Conservation (phyloP, 2,888 invertebrate genomes). For the Microctonus brassicae region DNA sequence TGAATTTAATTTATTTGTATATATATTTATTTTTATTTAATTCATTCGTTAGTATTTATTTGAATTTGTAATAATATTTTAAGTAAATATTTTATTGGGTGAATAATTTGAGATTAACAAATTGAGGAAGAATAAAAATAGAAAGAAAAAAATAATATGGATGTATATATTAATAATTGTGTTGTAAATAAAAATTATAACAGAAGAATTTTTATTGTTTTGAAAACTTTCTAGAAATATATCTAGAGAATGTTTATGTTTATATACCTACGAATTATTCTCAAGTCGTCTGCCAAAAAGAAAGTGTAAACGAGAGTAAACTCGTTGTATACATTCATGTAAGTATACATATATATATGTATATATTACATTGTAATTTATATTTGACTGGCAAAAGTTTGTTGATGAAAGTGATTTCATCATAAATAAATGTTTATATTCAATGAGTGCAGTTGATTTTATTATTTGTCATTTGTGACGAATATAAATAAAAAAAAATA, state of each 20-base stretch:
- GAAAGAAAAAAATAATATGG: not conserved
- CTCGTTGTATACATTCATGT: no score
- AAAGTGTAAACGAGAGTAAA: slow-evolving; percentile 61
- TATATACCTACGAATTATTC: slow-evolving; percentile 13
- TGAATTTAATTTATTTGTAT: not conserved
- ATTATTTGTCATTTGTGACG: not conserved
- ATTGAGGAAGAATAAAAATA: not conserved
- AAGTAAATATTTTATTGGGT: no score
- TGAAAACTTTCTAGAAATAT: slow-evolving; percentile 53
- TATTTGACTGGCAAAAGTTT: slow-evolving; percentile 48
- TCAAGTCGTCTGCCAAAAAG: slow-evolving; percentile 44
- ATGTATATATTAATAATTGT: no score
- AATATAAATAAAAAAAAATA: not conserved
- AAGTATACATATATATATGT: slow-evolving; percentile 21
- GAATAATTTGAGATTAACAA: no score
- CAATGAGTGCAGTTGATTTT: not conserved
- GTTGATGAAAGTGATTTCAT: slow-evolving; percentile 52
- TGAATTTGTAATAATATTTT: no score
- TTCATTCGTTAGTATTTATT: no score
- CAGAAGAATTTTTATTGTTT: slow-evolving; percentile 38
- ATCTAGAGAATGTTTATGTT: not conserved
- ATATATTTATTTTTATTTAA: slow-evolving; percentile 10
- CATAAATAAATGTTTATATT: slow-evolving; percentile 39
- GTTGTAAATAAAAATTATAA: no score
- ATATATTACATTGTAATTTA: slow-evolving; percentile 28